A percentile compares a stretch with the other conserved stretches of the same genome.
Evolutionary conservation across 2,113 vertebrate genomes (phyloP).

Genomic region (Carassius auratus): DNA sequence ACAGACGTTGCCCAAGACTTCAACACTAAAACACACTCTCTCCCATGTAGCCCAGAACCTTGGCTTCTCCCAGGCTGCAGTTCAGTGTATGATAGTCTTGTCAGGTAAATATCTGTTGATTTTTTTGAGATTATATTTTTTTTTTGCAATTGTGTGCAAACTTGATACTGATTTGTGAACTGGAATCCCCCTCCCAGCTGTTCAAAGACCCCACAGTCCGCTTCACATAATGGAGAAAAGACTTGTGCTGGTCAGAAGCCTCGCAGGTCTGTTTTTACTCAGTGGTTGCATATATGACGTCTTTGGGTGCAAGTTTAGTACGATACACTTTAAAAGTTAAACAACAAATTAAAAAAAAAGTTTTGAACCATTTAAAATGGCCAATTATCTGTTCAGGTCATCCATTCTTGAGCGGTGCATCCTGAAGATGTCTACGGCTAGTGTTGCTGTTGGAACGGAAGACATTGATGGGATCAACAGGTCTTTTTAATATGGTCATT

Average conservation of each 20-base stretch:
- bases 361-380: not conserved
- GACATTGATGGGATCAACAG: slow-evolving; percentile 67
- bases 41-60: slow-evolving; percentile 71
- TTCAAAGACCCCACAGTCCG: slow-evolving; percentile 42
- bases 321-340: too few relatives aligned
- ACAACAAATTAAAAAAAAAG: not conserved
- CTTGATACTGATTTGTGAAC: not conserved
- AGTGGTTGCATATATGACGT: not conserved
- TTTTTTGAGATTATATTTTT: too few relatives aligned
- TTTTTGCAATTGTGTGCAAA: not conserved
- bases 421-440: slow-evolving; percentile 79
- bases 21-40: slow-evolving; percentile 24
- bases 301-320: not conserved
- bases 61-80: slow-evolving; percentile 82
- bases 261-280: slow-evolving; percentile 63
- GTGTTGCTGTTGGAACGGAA: slow-evolving; percentile 83
- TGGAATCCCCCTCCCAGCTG: slow-evolving; percentile 58
- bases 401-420: slow-evolving; percentile 81
- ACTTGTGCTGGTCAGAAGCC: slow-evolving; percentile 58
- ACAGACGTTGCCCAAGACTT: not conserved
- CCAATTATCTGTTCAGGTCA: slow-evolving; percentile 58
- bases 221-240: slow-evolving; percentile 60
- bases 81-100: slow-evolving; percentile 78
- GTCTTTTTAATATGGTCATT: slow-evolving; percentile 26
- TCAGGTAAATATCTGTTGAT: slow-evolving; percentile 73